Percentiles rank a stretch among this genome's conserved stretches.
These are phyloP conservation scores for Puffinus mauretanicus DNA, from an alignment of 2,113 vertebrate species.

Conservation along the genomic window DNA sequence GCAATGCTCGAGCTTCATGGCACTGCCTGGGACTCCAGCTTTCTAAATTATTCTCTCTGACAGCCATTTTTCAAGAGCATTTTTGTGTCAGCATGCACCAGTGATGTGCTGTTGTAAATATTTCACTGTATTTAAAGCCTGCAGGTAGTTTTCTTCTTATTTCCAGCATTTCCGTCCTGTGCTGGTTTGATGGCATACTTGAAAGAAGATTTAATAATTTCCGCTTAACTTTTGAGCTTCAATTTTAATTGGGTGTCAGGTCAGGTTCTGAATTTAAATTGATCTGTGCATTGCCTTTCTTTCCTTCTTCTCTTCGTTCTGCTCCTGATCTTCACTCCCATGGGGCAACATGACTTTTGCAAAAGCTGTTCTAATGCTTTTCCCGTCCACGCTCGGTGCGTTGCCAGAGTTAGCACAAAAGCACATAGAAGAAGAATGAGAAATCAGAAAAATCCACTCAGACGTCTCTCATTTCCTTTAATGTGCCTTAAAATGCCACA, in stretches of 20 bases:
- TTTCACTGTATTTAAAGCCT: not conserved
- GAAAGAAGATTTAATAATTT: not conserved
- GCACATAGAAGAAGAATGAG: not conserved
- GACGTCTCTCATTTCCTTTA: not conserved
- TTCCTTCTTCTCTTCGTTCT: not conserved
- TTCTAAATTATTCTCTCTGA: not conserved
- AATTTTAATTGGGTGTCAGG: not conserved
- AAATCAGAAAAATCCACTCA: not conserved
- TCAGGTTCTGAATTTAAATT: slow-evolving; percentile 11
- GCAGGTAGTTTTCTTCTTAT: not conserved
- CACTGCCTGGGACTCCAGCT: not conserved
- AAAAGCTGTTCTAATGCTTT: not conserved
- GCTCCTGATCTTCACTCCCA: not conserved
- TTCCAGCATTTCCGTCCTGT: not conserved
- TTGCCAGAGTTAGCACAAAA: not conserved
- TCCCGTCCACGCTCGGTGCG: not conserved
- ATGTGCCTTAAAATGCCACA: not conserved
- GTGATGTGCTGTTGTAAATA: not conserved
- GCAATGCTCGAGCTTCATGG: not conserved
- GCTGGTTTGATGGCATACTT: not conserved
- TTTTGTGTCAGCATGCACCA: not conserved
- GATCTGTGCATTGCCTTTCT: not conserved
- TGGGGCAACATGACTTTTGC: not conserved
- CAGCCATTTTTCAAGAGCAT: not conserved
- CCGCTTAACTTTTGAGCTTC: not conserved